A percentile compares a stretch with the other conserved stretches of the same genome.
These are phyloP conservation scores for Dynastes hyllus DNA, from an alignment of 2,888 invertebrate species.

Conservation along the genomic window DNA sequence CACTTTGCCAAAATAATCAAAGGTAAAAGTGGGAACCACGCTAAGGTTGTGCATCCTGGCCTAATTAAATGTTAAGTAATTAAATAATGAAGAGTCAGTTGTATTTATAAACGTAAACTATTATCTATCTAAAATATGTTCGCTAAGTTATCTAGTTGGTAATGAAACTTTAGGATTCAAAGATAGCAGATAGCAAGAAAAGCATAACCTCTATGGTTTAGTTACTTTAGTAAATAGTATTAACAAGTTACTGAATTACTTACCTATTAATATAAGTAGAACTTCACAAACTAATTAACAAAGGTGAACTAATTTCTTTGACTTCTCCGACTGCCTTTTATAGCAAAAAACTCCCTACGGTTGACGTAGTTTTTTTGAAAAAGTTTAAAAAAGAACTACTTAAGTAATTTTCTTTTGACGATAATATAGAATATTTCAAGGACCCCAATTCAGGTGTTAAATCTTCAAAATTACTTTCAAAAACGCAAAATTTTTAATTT, in stretches of 20 bases:
- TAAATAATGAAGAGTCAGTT: neutral
- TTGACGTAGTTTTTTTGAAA: conserved; percentile 14
- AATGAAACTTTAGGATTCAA: conserved; percentile 1
- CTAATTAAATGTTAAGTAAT: neutral
- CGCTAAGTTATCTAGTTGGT: too few species aligned
- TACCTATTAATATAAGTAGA: too few species aligned
- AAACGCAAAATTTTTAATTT: too few species aligned
- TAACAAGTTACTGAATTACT: neutral
- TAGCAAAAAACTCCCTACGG: neutral
- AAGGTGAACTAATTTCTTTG: conserved; percentile 6
- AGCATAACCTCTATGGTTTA: too few species aligned
- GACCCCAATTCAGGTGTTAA: neutral
- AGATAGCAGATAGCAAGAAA: neutral
- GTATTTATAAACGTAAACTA: neutral
- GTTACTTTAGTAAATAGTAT: neutral
- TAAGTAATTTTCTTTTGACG: neutral
- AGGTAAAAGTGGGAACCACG: neutral
- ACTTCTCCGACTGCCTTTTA: neutral
- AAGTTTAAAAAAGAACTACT: neutral
- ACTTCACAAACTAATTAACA: neutral
- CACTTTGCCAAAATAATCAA: conserved; percentile 3
- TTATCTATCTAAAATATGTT: conserved; percentile 3
- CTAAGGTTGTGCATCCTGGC: neutral
- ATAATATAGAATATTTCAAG: neutral
- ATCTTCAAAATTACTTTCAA: neutral